phyloP scores from a whole-genome alignment of 53 echinoderm and acorn worm genomes.

The Temnopleurus reevesii region DNA sequence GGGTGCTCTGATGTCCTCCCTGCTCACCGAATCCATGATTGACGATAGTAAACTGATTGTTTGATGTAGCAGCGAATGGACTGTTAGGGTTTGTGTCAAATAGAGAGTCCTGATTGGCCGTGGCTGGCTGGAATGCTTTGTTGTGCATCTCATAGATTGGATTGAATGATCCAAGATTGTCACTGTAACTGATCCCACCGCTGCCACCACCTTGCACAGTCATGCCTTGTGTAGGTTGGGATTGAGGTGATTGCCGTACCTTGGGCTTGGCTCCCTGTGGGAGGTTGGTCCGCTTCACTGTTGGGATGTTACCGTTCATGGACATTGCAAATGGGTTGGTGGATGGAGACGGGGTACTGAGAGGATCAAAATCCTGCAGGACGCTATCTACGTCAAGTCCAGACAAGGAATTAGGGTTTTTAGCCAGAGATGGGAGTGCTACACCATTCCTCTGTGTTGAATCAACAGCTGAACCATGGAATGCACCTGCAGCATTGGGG shows the following conservation, averaged over 20 bases:
- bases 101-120: slow-evolving; percentile 19
- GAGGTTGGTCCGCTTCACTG: slow-evolving; percentile 57
- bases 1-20: background rate
- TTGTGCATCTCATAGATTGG: slow-evolving; percentile 65
- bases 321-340: slow-evolving; percentile 66
- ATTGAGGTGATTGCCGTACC: slow-evolving; percentile 33
- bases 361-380: slow-evolving; percentile 88
- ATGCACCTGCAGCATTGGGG: background rate
- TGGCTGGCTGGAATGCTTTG: background rate
- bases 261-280: slow-evolving; percentile 93
- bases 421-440: background rate
- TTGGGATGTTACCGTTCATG: slow-evolving; percentile 60
- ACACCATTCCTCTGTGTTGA: background rate
- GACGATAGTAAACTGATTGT: slow-evolving; percentile 53
- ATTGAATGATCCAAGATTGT: slow-evolving; percentile 60
- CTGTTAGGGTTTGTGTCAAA: slow-evolving; percentile 25
- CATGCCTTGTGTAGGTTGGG: slow-evolving; percentile 23
- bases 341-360: slow-evolving; percentile 58
- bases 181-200: slow-evolving; percentile 33
- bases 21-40: slow-evolving; percentile 84
- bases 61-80: no score
- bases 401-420: background rate
- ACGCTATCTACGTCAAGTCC: slow-evolving; percentile 57
- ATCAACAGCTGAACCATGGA: slow-evolving; percentile 8
- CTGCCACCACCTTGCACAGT: background rate